Conservation (phyloP, 2,113 vertebrate genomes). For the Caranx ignobilis region DNA sequence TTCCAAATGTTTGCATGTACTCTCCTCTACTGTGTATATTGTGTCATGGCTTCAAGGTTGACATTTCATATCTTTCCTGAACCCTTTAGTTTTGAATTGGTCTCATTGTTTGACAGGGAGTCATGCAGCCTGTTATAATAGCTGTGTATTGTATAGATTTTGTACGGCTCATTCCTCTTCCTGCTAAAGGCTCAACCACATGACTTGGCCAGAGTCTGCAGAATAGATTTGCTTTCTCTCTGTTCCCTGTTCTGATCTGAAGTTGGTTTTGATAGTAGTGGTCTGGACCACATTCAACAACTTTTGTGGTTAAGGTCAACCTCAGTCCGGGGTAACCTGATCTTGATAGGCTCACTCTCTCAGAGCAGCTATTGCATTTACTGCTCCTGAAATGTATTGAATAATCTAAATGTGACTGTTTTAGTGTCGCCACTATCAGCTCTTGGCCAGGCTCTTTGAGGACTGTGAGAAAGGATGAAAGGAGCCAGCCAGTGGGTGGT, state of each 20-base stretch:
- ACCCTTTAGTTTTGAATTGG: conserved; percentile 63
- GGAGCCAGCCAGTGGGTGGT: conserved; percentile 48
- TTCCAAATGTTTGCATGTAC: conserved; percentile 55
- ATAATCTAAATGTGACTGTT: conserved; percentile 30
- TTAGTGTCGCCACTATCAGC: conserved; percentile 32
- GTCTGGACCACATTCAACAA: conserved; percentile 54
- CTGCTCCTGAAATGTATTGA: conserved; percentile 24
- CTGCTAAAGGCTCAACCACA: conserved; percentile 69
- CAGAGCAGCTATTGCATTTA: conserved; percentile 42
- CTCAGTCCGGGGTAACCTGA: conserved; percentile 34
- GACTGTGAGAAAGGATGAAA: conserved; percentile 66
- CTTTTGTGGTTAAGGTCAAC: conserved; percentile 48
- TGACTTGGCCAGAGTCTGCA: conserved; percentile 65
- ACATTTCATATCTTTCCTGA: conserved; percentile 65
- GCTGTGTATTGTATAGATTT: conserved; percentile 74
- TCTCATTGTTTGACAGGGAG: conserved; percentile 71
- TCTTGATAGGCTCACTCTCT: conserved; percentile 47
- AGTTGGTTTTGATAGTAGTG: conserved; percentile 60
- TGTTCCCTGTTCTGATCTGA: conserved; percentile 52
- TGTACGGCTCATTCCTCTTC: conserved; percentile 65
- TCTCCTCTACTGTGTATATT: conserved; percentile 52
- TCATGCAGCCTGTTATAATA: conserved; percentile 60
- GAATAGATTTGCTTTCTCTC: conserved; percentile 52
- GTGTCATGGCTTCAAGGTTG: conserved; percentile 53
- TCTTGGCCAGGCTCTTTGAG: conserved; percentile 54